Percentiles rank a stretch among this genome's conserved stretches.
phyloP scores from a whole-genome alignment of 2,888 invertebrate species.

The Zygogramma bicolorata region DNA sequence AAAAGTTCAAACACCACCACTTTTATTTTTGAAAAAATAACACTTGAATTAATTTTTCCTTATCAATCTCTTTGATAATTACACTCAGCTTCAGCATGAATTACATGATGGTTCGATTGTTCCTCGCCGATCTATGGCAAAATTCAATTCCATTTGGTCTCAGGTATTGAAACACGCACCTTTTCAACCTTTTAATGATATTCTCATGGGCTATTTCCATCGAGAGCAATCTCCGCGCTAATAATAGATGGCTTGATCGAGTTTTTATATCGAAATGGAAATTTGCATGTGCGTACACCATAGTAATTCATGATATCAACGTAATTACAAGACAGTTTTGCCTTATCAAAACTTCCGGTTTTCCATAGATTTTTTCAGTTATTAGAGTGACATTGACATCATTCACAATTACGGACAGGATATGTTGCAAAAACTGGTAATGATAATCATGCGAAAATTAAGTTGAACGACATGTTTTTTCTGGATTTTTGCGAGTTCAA shows the following conservation, averaged over 20 bases:
- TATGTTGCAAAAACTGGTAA: constrained; percentile 6
- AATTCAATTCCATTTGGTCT: too few species aligned
- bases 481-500: background rate
- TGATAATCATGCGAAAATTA: background rate
- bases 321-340: constrained; percentile 14
- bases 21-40: too few species aligned
- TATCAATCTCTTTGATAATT: too few species aligned
- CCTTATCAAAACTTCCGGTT: constrained; percentile 18
- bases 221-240: background rate
- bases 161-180: too few species aligned
- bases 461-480: background rate
- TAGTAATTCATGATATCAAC: background rate
- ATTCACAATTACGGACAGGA: constrained; percentile 7
- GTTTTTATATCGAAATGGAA: constrained; percentile 12
- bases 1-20: too few species aligned
- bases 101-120: too few species aligned
- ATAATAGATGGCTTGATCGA: background rate
- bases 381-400: constrained; percentile 11
- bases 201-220: background rate
- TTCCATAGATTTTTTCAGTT: constrained; percentile 8
- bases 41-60: too few species aligned
- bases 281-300: constrained; percentile 6
- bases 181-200: background rate
- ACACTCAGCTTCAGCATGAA: too few species aligned
- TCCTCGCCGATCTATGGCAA: too few species aligned